phyloP scores from a whole-genome alignment of 2,113 vertebrate species.

The Cairina moschata region DNA sequence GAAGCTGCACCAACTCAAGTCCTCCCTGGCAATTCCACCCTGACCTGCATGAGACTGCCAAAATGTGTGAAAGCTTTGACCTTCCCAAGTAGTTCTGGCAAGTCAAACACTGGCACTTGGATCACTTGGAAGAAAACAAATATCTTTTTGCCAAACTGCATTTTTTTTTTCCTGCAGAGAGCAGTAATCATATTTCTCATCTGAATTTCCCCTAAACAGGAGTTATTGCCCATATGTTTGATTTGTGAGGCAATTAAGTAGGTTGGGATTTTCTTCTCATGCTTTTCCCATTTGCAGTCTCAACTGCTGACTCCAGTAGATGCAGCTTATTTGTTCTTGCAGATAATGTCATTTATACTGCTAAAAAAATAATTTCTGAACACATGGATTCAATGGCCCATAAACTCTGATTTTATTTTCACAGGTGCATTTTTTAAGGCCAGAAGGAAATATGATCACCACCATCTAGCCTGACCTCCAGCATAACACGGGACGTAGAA shows the following conservation, averaged over 20 bases:
- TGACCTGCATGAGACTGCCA: not conserved
- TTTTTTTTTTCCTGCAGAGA: conserved; percentile 6
- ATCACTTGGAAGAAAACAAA: not conserved
- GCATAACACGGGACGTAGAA: rapidly evolving
- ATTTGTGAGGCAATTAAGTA: conserved; percentile 53
- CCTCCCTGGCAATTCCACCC: not conserved
- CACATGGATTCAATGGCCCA: not conserved
- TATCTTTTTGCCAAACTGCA: not conserved
- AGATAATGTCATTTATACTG: conserved; percentile 5
- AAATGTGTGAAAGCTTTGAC: not conserved
- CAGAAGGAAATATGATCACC: not conserved
- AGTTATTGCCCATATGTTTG: conserved; percentile 31
- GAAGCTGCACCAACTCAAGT: not conserved
- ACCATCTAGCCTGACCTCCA: not conserved
- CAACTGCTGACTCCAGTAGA: not conserved
- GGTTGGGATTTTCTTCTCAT: conserved; percentile 23
- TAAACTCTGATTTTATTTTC: conserved; percentile 18
- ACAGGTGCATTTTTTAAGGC: not conserved
- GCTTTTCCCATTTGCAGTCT: conserved; percentile 19
- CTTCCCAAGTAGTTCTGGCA: not conserved
- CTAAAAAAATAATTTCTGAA: conserved; percentile 6
- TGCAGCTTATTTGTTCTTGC: not conserved
- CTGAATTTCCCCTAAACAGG: conserved; percentile 16
- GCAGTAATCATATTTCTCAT: conserved; percentile 16
- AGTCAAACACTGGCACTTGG: not conserved